Base-by-base conservation (phyloP, 1,140 invertebrate species). In the Aphis craccivora region DNA sequence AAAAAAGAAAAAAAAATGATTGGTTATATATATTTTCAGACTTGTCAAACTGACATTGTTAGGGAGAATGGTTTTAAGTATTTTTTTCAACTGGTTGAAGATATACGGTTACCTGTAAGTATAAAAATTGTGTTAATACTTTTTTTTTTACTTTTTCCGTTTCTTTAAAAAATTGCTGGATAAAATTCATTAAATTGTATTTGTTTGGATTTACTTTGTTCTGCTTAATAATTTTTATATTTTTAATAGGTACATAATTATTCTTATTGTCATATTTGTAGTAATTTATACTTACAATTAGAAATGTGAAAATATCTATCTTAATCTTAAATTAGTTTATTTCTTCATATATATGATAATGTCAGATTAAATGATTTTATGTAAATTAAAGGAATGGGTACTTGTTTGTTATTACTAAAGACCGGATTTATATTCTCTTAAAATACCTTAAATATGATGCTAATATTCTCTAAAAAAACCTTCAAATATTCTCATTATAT, bases 51-150 rank as follows among this genome's bases (percentile, higher is more conserved):
- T 94, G 99, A 99, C 95, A 96, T 99, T 94, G 98, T 99, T 22
- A 97, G 99, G 94, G 99, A 99, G 94, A 97, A 97, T 95, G 98
- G 98, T 0, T 98, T 99, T 95, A 99, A 98, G 95, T 99, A 99
- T 95, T 99, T 99, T 95, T 95, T 99, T 45, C 96, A 97, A 48
- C 97, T 99, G 86, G 96, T 99, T 23, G 97, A 98, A 95, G 99
- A 99, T 95, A 96, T 96, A 45, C 96, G 97, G 25, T 97, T 99
- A 94, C 97, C 97, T 93, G 98, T 98, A 95, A 96, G 96, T 96
- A 93, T n/a, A 89, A 53, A 53, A 9, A 87, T 89, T 55, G 30
- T 5, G 40, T n/a, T 87, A 18, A 87, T 87, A 30, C n/a, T 92
- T 53, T 83, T 37, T 83, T 37, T 25, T 45, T 40, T 40, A 93